Conservation (phyloP, 2,797 vertebrate species). For the Ceryle rudis region DNA sequence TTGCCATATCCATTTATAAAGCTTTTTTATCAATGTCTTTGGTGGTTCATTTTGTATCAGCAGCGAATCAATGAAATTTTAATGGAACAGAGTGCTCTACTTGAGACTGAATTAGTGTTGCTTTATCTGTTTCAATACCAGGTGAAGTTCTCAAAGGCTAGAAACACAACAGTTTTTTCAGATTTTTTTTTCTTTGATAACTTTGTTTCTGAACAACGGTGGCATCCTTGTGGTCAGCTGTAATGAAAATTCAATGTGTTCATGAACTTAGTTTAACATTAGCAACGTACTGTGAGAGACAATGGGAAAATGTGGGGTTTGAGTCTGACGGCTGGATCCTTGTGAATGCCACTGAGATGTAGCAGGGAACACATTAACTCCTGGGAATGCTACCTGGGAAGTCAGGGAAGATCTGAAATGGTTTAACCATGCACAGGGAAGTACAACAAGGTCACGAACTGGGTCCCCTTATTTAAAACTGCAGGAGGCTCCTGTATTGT, state of each 20-base stretch:
- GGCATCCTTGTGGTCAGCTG: background rate
- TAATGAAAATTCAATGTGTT: background rate
- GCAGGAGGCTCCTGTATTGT: background rate
- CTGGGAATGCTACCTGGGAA: background rate
- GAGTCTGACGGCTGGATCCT: background rate
- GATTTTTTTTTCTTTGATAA: background rate
- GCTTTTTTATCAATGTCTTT: constrained; percentile 49
- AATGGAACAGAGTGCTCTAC: constrained; percentile 23
- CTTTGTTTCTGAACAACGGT: background rate
- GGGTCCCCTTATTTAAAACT: background rate
- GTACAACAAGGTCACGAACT: accelerated
- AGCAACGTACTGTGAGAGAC: background rate
- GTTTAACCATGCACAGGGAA: background rate
- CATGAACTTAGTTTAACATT: background rate
- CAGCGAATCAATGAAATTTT: constrained; percentile 48
- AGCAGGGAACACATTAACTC: background rate
- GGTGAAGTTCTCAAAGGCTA: constrained; percentile 10
- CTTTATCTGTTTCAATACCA: constrained; percentile 28
- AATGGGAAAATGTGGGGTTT: background rate
- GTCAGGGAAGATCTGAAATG: background rate
- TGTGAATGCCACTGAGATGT: background rate
- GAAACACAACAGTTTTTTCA: background rate
- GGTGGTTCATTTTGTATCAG: constrained; percentile 51
- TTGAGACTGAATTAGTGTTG: constrained; percentile 36
- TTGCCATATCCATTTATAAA: constrained; percentile 53